phyloP scores from a whole-genome alignment of 2,888 invertebrate genomes.

The Drosophila borborema region DNA sequence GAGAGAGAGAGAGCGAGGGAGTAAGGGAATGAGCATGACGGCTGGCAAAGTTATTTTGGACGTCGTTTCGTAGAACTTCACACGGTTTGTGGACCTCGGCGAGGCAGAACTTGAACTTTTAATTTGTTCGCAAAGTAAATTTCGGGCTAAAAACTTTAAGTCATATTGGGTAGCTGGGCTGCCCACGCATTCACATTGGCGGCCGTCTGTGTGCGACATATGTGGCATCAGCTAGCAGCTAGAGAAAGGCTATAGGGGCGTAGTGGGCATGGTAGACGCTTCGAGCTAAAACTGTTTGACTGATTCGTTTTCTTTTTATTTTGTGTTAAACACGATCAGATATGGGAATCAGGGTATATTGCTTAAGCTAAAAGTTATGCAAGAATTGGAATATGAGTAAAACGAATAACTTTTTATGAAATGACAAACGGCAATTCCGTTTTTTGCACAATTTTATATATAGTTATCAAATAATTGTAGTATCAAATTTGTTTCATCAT shows the following conservation, averaged over 20 bases:
- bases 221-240: conserved; percentile 35
- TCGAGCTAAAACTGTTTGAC: conserved; percentile 53
- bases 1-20: not conserved
- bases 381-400: not conserved
- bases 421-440: too few relatives aligned
- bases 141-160: conserved; percentile 67
- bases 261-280: conserved; percentile 25
- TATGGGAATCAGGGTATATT: too few relatives aligned
- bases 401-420: not conserved
- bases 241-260: not conserved
- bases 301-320: conserved; percentile 9
- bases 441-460: too few relatives aligned
- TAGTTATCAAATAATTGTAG: not conserved
- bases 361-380: not conserved
- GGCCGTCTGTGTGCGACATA: conserved; percentile 52
- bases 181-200: conserved; percentile 15
- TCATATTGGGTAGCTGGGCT: conserved; percentile 59
- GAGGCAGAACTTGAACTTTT: conserved; percentile 70
- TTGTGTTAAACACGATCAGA: not conserved
- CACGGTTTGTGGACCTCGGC: conserved; percentile 66
- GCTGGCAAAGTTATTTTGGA: conserved; percentile 55
- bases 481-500: too few relatives aligned
- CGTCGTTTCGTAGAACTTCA: conserved; percentile 72
- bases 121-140: conserved; percentile 76
- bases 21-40: conserved; percentile 18